Conservation (phyloP, 2,888 invertebrate species). For the Nebria brevicollis region DNA sequence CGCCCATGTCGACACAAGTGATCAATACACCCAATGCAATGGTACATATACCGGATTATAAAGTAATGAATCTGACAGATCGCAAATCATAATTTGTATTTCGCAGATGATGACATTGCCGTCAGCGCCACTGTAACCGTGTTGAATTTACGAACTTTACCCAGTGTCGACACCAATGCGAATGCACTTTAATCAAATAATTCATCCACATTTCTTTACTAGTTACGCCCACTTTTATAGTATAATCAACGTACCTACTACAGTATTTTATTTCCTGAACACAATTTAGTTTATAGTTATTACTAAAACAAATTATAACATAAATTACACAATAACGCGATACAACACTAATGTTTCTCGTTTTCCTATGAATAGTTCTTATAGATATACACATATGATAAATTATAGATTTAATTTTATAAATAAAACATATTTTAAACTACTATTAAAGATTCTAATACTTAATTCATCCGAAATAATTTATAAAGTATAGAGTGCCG, state of each 20-base stretch:
- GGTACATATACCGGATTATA: constrained; percentile 10
- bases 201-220: neutral
- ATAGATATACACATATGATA: too few relatives aligned
- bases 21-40: constrained; percentile 12
- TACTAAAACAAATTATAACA: too few relatives aligned
- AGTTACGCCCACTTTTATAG: neutral
- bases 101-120: neutral
- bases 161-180: neutral
- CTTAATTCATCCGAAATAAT: too few relatives aligned
- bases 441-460: too few relatives aligned
- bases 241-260: neutral
- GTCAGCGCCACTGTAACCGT: constrained; percentile 17
- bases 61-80: constrained; percentile 22
- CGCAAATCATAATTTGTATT: constrained; percentile 26
- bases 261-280: too few relatives aligned
- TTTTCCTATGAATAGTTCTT: too few relatives aligned
- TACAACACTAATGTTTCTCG: too few relatives aligned
- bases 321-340: too few relatives aligned
- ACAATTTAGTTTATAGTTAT: too few relatives aligned
- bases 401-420: too few relatives aligned
- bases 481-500: too few relatives aligned
- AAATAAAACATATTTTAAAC: too few relatives aligned
- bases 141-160: neutral
- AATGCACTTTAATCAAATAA: neutral
- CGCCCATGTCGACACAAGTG: constrained; percentile 3